Percentiles rank a stretch among this genome's conserved stretches.
Conservation (phyloP, 2,888 invertebrate genomes). For the Epinotia ramella region DNA sequence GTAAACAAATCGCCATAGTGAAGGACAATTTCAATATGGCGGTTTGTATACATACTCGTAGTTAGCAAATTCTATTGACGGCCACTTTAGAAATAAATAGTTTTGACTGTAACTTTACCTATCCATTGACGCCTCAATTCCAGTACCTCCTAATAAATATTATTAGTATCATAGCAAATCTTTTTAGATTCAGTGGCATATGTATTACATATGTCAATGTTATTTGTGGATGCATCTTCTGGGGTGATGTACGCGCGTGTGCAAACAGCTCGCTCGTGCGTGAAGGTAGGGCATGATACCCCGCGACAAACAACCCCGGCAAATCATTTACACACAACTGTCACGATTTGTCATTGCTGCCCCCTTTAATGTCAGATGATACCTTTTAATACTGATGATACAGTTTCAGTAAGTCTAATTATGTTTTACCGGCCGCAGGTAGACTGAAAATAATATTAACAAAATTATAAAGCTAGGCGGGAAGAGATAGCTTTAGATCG, state of each 20-base stretch:
- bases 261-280: conserved; percentile 51
- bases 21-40: too few species aligned
- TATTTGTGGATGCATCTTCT: conserved; percentile 24
- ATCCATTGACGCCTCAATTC: not conserved
- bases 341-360: conserved; percentile 40
- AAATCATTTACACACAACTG: conserved; percentile 44
- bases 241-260: conserved; percentile 34
- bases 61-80: too few species aligned
- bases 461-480: not conserved
- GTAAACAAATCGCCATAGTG: too few species aligned
- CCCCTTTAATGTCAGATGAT: conserved; percentile 3
- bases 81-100: too few species aligned
- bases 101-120: not conserved
- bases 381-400: not conserved
- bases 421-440: not conserved
- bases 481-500: too few species aligned
- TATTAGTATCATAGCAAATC: not conserved
- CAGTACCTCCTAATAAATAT: not conserved
- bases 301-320: conserved; percentile 40
- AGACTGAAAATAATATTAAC: not conserved
- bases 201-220: conserved; percentile 19
- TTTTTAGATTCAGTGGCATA: not conserved
- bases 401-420: not conserved
- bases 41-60: too few species aligned
- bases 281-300: conserved; percentile 43